Conservation (phyloP, 2,797 vertebrate genomes). For the Macrochelys suwanniensis region DNA sequence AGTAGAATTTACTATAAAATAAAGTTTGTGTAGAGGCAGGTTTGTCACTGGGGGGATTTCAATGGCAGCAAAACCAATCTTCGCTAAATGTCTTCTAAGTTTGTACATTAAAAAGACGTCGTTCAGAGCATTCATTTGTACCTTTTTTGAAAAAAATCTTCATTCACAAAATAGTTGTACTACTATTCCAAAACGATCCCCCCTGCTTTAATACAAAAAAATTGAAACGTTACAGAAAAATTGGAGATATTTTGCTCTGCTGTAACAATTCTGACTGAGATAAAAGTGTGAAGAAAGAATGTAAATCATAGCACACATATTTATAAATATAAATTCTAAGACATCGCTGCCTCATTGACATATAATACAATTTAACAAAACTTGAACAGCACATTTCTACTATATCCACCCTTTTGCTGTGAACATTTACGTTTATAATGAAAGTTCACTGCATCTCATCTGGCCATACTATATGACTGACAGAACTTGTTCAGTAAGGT, state of each 20-base stretch:
- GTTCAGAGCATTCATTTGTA: background rate
- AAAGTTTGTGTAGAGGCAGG: slow-evolving; percentile 55
- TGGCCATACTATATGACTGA: too few relatives aligned
- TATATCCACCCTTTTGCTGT: too few relatives aligned
- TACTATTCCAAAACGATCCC: background rate
- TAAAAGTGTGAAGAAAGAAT: background rate
- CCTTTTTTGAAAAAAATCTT: background rate
- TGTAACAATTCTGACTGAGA: background rate
- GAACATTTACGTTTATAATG: too few relatives aligned
- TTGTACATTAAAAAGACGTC: background rate
- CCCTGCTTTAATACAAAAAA: background rate
- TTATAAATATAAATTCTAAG: too few relatives aligned
- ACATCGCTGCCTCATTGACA: too few relatives aligned
- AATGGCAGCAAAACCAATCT: background rate
- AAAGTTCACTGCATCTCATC: too few relatives aligned
- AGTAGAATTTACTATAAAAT: slow-evolving; percentile 70
- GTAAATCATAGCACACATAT: too few relatives aligned
- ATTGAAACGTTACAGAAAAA: background rate
- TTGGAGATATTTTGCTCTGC: background rate
- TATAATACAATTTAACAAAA: too few relatives aligned
- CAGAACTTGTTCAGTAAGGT: too few relatives aligned
- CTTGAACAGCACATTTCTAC: too few relatives aligned
- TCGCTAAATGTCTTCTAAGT: background rate
- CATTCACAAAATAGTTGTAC: background rate
- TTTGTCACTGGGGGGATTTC: slow-evolving; percentile 56